A percentile compares a stretch with the other conserved stretches of the same genome.
Conservation (phyloP, 2,797 vertebrate genomes). For the Hylomyscus alleni region DNA sequence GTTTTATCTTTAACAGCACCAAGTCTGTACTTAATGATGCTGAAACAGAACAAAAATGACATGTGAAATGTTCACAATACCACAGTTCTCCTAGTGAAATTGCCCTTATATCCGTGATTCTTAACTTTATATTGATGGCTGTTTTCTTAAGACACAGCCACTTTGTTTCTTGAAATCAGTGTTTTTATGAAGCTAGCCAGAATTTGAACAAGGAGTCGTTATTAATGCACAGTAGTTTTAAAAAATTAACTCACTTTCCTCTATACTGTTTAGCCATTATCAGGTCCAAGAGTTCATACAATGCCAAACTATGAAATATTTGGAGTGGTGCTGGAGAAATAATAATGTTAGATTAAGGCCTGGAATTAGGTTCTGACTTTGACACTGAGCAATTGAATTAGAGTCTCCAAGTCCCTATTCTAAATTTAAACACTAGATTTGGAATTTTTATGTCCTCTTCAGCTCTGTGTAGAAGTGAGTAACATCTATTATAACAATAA, state of each 20-base stretch:
- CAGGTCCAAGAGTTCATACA: neutral
- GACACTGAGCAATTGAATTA: neutral
- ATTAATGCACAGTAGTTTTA: slow-evolving; percentile 22
- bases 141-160: neutral
- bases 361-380: neutral
- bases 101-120: neutral
- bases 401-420: neutral
- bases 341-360: neutral
- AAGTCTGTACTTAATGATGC: neutral
- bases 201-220: neutral
- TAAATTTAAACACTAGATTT: slow-evolving; percentile 17
- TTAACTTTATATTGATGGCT: neutral
- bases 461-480: neutral
- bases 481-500: neutral
- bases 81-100: neutral
- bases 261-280: neutral
- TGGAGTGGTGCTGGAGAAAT: neutral
- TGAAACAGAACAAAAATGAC: neutral
- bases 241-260: neutral
- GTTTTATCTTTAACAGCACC: neutral
- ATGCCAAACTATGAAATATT: slow-evolving; percentile 5
- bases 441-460: slow-evolving; percentile 39
- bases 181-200: neutral
- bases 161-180: neutral
- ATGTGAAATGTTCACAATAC: neutral